phyloP scores from a whole-genome alignment of 2,797 vertebrate genomes.

The Sebastes paucispinis region DNA sequence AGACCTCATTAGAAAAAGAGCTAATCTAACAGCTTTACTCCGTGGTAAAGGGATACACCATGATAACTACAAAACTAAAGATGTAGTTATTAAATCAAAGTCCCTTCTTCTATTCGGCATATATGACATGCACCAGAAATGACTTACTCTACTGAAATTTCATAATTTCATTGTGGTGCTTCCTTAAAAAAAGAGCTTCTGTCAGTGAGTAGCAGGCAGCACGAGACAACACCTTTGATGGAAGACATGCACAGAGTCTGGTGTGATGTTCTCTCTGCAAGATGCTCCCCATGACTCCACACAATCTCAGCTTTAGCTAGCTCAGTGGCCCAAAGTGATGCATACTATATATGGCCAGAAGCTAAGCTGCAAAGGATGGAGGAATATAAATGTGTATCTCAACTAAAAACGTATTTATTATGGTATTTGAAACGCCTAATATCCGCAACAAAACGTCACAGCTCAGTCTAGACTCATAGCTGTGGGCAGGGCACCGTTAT shows the following conservation, averaged over 20 bases:
- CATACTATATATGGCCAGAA: background rate
- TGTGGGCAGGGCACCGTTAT: background rate
- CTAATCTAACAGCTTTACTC: fast-evolving
- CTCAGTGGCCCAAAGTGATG: background rate
- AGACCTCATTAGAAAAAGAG: background rate
- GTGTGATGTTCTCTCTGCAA: background rate
- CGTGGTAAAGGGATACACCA: fast-evolving
- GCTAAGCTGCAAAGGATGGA: background rate
- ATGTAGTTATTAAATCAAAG: fast-evolving
- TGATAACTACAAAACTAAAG: background rate
- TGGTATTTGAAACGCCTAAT: fast-evolving
- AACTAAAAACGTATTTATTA: background rate
- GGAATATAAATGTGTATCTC: background rate
- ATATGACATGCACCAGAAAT: background rate
- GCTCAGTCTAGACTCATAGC: too few species aligned
- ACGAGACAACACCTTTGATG: background rate
- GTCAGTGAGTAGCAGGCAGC: background rate
- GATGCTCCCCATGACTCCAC: constrained; percentile 46
- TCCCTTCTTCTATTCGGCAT: background rate
- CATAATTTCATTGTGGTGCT: too few species aligned
- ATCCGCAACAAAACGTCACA: fast-evolving
- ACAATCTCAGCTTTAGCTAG: background rate
- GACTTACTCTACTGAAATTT: fast-evolving
- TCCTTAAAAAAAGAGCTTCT: too few species aligned
- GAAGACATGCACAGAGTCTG: fast-evolving